Conservation (phyloP, 2,888 invertebrate genomes). For the Teleiodes luculella region DNA sequence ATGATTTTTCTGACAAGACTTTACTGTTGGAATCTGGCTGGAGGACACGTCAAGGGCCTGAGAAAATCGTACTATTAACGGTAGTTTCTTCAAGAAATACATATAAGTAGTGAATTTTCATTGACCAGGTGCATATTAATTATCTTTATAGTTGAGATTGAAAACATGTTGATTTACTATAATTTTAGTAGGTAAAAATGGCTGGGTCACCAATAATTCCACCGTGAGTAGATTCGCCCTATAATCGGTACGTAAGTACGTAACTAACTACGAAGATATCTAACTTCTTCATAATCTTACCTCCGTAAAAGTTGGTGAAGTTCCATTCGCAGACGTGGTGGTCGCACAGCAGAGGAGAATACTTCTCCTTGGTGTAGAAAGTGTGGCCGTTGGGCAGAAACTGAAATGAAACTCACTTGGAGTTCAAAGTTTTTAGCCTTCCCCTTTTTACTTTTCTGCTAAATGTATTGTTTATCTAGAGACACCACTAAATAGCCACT, state of each 20-base stretch:
- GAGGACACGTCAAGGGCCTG: too few relatives aligned
- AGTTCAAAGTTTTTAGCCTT: conserved; percentile 22
- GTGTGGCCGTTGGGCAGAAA: conserved; percentile 58
- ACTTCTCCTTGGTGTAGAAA: conserved; percentile 62
- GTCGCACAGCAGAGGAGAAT: conserved; percentile 54
- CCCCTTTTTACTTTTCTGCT: neutral
- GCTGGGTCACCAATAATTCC: neutral
- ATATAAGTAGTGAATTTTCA: too few relatives aligned
- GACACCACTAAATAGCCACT: too few relatives aligned
- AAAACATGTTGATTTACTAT: neutral
- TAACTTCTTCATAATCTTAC: too few relatives aligned
- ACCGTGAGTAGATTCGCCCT: neutral
- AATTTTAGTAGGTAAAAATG: neutral
- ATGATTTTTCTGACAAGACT: too few relatives aligned
- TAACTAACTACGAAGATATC: too few relatives aligned
- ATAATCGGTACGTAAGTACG: too few relatives aligned
- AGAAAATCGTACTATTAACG: too few relatives aligned
- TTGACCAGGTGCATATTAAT: neutral
- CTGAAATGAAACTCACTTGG: conserved; percentile 35
- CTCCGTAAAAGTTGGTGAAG: conserved; percentile 68
- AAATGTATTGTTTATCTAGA: neutral
- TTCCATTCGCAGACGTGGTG: conserved; percentile 74
- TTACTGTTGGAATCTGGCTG: too few relatives aligned
- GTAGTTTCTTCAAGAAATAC: too few relatives aligned
- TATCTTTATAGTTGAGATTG: neutral